Evolutionary conservation across 2,888 invertebrate species (phyloP).

Genomic region (Idaea dimidiata): DNA sequence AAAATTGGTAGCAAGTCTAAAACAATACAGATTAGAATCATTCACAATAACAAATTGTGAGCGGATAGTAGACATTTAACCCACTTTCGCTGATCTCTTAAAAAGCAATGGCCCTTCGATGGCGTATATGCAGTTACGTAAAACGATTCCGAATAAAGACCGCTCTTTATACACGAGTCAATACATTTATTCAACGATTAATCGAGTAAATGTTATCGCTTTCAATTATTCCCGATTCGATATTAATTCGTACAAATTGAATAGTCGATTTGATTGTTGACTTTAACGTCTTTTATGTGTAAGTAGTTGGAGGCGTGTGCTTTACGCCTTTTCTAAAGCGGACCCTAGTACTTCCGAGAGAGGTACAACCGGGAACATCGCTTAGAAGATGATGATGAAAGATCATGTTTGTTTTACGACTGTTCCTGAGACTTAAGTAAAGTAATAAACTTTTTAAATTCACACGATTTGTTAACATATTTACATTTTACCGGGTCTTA

Average conservation of each 20-base stretch:
- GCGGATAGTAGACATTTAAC: not conserved
- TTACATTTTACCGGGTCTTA: no score
- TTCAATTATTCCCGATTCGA: conserved; percentile 9
- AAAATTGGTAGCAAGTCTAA: not conserved
- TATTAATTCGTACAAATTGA: not conserved
- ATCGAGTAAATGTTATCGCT: conserved; percentile 22
- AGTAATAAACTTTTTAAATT: no score
- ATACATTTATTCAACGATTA: conserved; percentile 32
- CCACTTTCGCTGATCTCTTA: not conserved
- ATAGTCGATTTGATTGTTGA: not conserved
- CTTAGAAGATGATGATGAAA: no score
- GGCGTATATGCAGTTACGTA: conserved; percentile 21
- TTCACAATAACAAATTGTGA: not conserved
- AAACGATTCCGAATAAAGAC: conserved; percentile 23
- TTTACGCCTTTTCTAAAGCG: no score
- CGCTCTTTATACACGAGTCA: conserved; percentile 36
- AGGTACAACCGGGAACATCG: no score
- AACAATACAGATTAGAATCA: not conserved
- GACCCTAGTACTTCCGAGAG: no score
- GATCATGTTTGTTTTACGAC: no score
- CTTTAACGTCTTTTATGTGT: not conserved
- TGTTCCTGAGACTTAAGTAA: no score
- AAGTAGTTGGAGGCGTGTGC: not conserved
- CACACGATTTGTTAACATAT: no score
- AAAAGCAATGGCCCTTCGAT: not conserved